Evolutionary conservation across 2,113 vertebrate genomes (phyloP), one percentile per base, ranked within the genome.

Genomic region (Pachypanchax playfairii): DNA sequence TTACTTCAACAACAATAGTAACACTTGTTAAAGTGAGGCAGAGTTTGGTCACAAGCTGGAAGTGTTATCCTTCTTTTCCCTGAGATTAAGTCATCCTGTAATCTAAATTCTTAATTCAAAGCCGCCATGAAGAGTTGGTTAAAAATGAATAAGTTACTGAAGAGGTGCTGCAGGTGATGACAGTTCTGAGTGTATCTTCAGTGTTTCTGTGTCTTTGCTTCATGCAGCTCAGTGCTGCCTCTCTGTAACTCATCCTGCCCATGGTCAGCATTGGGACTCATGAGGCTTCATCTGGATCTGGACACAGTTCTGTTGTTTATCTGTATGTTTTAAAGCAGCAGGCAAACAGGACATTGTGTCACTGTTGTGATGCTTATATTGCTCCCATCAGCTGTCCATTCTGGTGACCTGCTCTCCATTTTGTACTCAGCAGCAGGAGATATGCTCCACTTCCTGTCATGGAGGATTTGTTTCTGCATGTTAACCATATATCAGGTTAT

Each of bases 381-480:
- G n/a, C n/a, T n/a, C n/a, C n/a, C n/a, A 70, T 51, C 52, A 70
- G 57, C 72, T 39, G 14, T 15, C n/a, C 28, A 35, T 50, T 47
- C 38, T 74, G 50, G 66, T 57, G 29, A 72, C 50, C 63, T 64
- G 24, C 9, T 29, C 49, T 55, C 48, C 26, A 42, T 73, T 65
- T 61, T 44, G 21, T 17, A 26, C 29, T 66, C 31, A 52, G 46
- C 46, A 38, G 38, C 21, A 24, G 48, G 50, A 74, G 26, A 48
- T 33, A n/a, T 17, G 51, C 33, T 60, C 26, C 17, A 36, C 49
- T 64, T 64, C 38, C 33, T 60, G 26, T 57, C 8, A 21, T 2
- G 1, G 39, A 68, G 52, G 54, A 59, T 60, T 48, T 29, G 58
- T 50, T 20, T 4, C 38, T 21, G 52, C 31, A 43, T 21, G 50